Evolutionary conservation across 1,140 invertebrate genomes (phyloP), one percentile per base, ranked within the genome.

Genomic region (Caenorhabditis latens): DNA sequence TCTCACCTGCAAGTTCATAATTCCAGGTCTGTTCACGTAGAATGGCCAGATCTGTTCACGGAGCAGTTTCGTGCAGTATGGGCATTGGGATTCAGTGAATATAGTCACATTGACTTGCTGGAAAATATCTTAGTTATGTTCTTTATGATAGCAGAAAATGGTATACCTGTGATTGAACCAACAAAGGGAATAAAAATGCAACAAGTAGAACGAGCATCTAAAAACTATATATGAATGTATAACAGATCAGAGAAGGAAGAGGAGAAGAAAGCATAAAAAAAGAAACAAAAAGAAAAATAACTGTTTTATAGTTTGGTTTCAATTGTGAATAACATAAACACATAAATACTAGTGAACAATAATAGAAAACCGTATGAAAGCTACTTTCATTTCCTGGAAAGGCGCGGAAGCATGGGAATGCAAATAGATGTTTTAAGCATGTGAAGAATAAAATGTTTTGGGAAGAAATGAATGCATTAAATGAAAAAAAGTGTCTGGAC

Each of bases 11-110:
- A 89, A 71, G 71, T 89, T 89, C 88, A 89, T 89, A 42, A 89
- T 88, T 19, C 88, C 88, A 13, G 88, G 88, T 84, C 82, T 50
- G 24, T 63, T 63, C 9, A 87, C 86, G 57, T 89, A 87, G 84
- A 89, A 89, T 67, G 88, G 88, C 88, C 88, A 89, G 55, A 89
- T 84, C 58, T 89, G 88, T 43, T 89, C 88, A n/a, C 88, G 32
- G 5, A 89, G 63, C 9, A 89, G 61, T 43, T 88, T 89, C 1
- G 88, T 89, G 46, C 88, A 89, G 58, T 83, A 89, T 3, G 88
- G 88, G 58, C 88, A 89, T 82, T 89, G 88, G 6, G 88, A 89
- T 83, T 89, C 88, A 13, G 85, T 87, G 65, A 89, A 89, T 43
- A 89, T 87, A 4, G 88, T 89, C 55, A 89, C 88, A 50, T 89